These are phyloP conservation scores for Trimorus sp. DNA, from an alignment of 2,888 invertebrate species.

Conservation along the genomic window DNA sequence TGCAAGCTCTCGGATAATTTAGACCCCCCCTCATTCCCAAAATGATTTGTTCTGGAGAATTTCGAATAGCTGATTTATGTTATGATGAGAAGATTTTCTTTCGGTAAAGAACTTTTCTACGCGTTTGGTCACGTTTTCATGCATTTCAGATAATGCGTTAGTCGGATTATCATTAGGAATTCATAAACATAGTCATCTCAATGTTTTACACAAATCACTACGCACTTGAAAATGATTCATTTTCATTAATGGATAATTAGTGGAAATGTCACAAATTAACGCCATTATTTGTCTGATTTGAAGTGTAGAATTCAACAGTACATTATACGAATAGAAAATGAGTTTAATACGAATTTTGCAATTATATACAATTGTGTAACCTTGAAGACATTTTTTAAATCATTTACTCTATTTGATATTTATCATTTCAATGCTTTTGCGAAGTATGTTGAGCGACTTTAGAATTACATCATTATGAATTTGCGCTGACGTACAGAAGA, in stretches of 20 bases:
- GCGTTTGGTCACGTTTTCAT: no score
- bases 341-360: no score
- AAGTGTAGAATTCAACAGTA: no score
- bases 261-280: constrained; percentile 15
- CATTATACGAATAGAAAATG: no score
- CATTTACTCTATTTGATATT: background rate
- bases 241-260: constrained; percentile 3
- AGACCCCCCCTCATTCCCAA: no score
- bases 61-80: no score
- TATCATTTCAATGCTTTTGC: background rate
- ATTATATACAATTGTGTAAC: no score
- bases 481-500: constrained; percentile 42
- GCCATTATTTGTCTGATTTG: background rate
- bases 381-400: background rate
- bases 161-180: constrained; percentile 18
- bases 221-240: constrained; percentile 20
- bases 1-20: no score
- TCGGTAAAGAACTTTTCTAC: no score
- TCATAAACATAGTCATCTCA: constrained; percentile 15
- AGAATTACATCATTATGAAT: constrained; percentile 16
- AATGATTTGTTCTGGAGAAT: no score
- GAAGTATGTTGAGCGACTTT: constrained; percentile 6
- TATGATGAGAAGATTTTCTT: no score
- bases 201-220: constrained; percentile 28
- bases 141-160: background rate